A percentile compares a stretch with the other conserved stretches of the same genome.
Conservation (phyloP, 2,113 vertebrate genomes). For the Helogale parvula region DNA sequence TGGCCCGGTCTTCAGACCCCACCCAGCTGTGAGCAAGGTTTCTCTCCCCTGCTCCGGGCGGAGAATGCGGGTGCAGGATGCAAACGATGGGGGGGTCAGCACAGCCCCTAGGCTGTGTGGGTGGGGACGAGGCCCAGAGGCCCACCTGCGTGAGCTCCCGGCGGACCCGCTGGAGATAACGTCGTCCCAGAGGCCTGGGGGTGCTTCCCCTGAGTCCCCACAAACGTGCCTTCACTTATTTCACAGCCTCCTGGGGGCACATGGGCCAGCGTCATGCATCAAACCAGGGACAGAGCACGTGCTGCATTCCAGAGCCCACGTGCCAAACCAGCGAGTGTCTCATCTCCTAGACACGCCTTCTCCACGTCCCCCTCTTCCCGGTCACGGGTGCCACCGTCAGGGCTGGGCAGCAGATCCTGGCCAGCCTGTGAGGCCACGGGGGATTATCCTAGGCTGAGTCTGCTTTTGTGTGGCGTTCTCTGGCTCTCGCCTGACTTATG, state of each 20-base stretch:
- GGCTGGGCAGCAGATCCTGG: accelerated
- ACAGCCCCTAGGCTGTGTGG: accelerated
- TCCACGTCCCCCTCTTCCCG: background rate
- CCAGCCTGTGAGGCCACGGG: background rate
- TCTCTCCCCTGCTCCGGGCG: background rate
- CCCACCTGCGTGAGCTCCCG: background rate
- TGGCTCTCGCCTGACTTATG: background rate
- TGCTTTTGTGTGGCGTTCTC: background rate
- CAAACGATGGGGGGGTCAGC: background rate
- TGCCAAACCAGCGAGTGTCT: accelerated
- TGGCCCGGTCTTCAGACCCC: accelerated
- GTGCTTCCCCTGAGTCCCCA: accelerated
- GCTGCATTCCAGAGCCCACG: accelerated
- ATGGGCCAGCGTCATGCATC: accelerated
- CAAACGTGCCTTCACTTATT: background rate
- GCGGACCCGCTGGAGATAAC: accelerated
- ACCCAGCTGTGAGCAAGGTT: too few species aligned
- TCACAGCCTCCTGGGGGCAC: accelerated
- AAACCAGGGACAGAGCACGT: accelerated
- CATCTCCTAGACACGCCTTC: accelerated
- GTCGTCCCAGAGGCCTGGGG: accelerated
- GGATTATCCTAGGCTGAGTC: accelerated
- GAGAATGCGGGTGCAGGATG: accelerated
- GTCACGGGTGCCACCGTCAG: accelerated
- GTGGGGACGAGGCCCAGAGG: background rate